These are phyloP conservation scores for Lasioglossum oenotherae DNA, from an alignment of 2,888 invertebrate species.

Conservation along the genomic window DNA sequence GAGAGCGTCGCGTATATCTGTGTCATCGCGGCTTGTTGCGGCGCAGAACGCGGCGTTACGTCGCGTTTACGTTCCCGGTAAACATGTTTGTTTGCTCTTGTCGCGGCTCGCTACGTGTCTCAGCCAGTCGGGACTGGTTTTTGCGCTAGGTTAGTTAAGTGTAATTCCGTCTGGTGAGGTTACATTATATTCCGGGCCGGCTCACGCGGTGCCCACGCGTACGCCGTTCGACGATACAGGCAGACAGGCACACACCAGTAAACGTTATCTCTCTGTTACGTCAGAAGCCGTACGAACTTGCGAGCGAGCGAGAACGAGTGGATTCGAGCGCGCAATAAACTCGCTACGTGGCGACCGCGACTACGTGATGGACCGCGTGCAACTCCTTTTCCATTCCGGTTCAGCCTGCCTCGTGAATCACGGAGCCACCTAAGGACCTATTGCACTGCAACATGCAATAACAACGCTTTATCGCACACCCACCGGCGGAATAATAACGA, in stretches of 20 bases:
- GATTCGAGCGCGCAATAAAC: constrained; percentile 47
- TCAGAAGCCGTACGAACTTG: constrained; percentile 44
- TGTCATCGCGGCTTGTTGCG: constrained; percentile 28
- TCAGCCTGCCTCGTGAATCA: constrained; percentile 21
- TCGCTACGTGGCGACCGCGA: constrained; percentile 34
- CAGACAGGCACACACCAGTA: not conserved
- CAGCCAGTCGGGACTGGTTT: constrained; percentile 40
- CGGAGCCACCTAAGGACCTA: constrained; percentile 31
- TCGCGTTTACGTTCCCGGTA: constrained; percentile 36
- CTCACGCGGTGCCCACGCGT: constrained; percentile 45
- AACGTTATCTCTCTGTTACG: constrained; percentile 34
- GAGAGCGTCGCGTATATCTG: constrained; percentile 15
- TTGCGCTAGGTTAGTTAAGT: constrained; percentile 54
- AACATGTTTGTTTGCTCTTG: constrained; percentile 48
- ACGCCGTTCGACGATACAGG: constrained; percentile 12
- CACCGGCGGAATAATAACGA: constrained; percentile 12
- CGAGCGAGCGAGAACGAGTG: not conserved
- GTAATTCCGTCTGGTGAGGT: constrained; percentile 53
- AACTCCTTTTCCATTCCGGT: constrained; percentile 4
- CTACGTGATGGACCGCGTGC: constrained; percentile 49
- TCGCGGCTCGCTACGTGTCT: not conserved
- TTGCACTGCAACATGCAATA: constrained; percentile 32
- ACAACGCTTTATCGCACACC: constrained; percentile 11
- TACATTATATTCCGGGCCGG: constrained; percentile 44
- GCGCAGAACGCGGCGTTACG: not conserved